Evolutionary conservation across 2,797 vertebrate species (phyloP).

Genomic region (Sebastes itinus): DNA sequence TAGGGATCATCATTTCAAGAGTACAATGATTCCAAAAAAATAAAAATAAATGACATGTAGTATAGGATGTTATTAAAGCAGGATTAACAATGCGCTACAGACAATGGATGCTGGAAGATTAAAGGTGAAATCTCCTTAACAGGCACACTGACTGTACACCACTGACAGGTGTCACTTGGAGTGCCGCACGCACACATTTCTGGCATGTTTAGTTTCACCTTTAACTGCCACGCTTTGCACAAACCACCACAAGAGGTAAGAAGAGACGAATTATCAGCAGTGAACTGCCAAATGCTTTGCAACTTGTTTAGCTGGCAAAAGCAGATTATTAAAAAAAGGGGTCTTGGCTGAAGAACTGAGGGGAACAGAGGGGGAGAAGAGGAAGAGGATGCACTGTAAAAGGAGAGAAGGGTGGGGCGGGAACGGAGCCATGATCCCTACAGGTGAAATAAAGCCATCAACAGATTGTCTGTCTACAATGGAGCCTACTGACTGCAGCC

Average conservation of each 20-base stretch:
- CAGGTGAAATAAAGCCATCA: slow-evolving; percentile 89
- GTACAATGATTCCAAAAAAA: slow-evolving; percentile 68
- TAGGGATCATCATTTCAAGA: slow-evolving; percentile 88
- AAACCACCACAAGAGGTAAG: slow-evolving; percentile 35
- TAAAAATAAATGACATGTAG: slow-evolving; percentile 49
- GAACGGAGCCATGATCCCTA: slow-evolving; percentile 88
- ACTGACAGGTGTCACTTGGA: slow-evolving; percentile 36
- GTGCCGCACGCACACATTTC: slow-evolving; percentile 3
- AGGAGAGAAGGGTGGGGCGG: slow-evolving; percentile 46
- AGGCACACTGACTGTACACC: slow-evolving; percentile 27
- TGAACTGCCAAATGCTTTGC: slow-evolving; percentile 37
- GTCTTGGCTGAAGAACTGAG: slow-evolving; percentile 23
- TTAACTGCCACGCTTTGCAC: slow-evolving; percentile 52
- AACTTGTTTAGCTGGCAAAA: slow-evolving; percentile 37
- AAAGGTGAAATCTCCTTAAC: slow-evolving; percentile 69
- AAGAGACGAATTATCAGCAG: slow-evolving; percentile 29
- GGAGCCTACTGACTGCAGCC: slow-evolving; percentile 85
- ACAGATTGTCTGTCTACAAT: slow-evolving; percentile 67
- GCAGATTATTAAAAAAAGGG: slow-evolving; percentile 20
- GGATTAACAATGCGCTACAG: slow-evolving; percentile 42
- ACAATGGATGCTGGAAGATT: slow-evolving; percentile 61
- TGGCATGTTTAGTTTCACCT: slow-evolving; percentile 50
- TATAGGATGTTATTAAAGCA: slow-evolving; percentile 58
- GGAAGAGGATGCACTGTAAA: slow-evolving; percentile 59
- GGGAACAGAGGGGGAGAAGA: slow-evolving; percentile 68